These are phyloP conservation scores for Calidris pugnax DNA, from an alignment of 2,113 vertebrate species.

Conservation along the genomic window DNA sequence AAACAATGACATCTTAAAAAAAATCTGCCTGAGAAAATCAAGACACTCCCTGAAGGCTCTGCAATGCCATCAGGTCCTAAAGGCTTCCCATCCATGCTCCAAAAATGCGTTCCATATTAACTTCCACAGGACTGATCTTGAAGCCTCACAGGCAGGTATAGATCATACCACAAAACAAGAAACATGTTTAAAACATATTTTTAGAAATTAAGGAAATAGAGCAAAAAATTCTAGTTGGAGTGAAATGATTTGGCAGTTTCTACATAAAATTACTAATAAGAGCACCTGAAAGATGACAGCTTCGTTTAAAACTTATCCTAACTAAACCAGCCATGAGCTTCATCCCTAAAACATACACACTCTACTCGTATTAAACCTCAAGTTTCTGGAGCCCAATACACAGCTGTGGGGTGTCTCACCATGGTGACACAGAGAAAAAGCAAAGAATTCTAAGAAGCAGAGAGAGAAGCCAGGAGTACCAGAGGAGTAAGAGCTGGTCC, in stretches of 20 bases:
- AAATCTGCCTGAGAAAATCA: not conserved
- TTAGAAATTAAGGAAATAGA: not conserved
- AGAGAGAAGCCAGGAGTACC: slow-evolving; percentile 67
- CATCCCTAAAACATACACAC: not conserved
- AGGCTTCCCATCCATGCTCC: not conserved
- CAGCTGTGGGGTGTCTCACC: not conserved
- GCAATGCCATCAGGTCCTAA: not conserved
- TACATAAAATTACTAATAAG: not conserved
- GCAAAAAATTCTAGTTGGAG: not conserved
- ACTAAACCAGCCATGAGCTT: not conserved
- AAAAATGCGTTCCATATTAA: not conserved
- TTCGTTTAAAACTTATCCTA: not conserved
- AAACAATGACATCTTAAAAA: not conserved
- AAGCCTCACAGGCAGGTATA: not conserved
- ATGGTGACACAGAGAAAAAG: not conserved
- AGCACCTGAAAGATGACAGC: not conserved
- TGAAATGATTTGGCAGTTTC: not conserved
- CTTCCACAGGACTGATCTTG: not conserved
- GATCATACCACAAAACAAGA: not conserved
- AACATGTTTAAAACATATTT: not conserved
- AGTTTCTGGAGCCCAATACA: not conserved
- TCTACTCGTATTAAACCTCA: not conserved
- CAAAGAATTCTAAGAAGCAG: not conserved
- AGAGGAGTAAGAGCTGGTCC: slow-evolving; percentile 92
- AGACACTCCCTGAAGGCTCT: not conserved